A percentile compares a stretch with the other conserved stretches of the same genome.
These are phyloP conservation scores for Apis dorsata DNA, from an alignment of 1,140 invertebrate species.

Conservation along the genomic window DNA sequence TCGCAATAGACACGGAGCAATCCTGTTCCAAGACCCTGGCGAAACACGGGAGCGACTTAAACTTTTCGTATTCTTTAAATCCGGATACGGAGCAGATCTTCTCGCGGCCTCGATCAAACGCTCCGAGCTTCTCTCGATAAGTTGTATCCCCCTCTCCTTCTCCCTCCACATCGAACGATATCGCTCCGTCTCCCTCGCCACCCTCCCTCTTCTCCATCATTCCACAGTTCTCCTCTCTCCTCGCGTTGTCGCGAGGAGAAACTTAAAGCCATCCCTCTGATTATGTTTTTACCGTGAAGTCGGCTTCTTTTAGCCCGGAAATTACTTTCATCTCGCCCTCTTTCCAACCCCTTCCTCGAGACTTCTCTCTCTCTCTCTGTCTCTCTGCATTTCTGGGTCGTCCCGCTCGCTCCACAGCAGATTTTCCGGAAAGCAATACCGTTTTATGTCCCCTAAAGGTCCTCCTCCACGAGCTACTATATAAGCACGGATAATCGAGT, in stretches of 20 bases:
- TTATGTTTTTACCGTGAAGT: conserved; percentile 68
- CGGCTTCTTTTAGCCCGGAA: conserved; percentile 67
- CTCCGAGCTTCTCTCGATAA: conserved; percentile 26
- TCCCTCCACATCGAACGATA: not conserved
- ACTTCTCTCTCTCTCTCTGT: not conserved
- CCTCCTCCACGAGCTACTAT: conserved; percentile 53
- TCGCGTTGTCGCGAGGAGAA: conserved; percentile 20
- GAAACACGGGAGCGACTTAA: conserved; percentile 19
- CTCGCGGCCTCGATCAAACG: conserved; percentile 26
- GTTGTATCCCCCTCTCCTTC: not conserved
- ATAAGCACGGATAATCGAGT: conserved; percentile 61
- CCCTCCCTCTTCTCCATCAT: conserved; percentile 15
- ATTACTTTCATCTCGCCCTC: conserved; percentile 59
- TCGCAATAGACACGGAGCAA: conserved; percentile 20
- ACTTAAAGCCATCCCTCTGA: conserved; percentile 65
- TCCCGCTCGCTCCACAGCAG: conserved; percentile 39
- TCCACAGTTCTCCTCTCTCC: not conserved
- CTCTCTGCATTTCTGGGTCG: not conserved
- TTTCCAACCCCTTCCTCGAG: not conserved
- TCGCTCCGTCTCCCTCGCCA: not conserved
- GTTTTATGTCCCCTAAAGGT: conserved; percentile 57
- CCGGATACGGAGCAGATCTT: conserved; percentile 30
- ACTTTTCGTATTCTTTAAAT: conserved; percentile 46
- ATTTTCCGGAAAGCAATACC: conserved; percentile 60
- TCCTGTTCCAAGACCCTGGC: conserved; percentile 1